Percentiles rank a stretch among this genome's conserved stretches.
Conservation (phyloP, 1,140 invertebrate genomes). For the Globodera rostochiensis region DNA sequence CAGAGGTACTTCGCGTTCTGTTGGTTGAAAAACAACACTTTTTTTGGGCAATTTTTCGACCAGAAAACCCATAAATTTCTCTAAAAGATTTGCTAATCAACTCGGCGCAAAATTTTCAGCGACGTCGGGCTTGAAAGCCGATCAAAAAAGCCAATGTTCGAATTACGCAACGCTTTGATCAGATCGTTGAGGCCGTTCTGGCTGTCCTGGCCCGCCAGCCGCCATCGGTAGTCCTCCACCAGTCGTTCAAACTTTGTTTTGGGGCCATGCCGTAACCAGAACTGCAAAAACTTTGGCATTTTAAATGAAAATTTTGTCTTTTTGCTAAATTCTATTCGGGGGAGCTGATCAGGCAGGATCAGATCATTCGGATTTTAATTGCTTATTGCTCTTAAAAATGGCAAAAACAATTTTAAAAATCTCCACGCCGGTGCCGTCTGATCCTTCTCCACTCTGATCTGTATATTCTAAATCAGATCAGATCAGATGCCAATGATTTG, state of each 20-base stretch:
- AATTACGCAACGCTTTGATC: conserved; percentile 54
- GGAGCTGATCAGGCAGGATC: too few relatives aligned
- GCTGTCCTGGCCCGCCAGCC: conserved; percentile 48
- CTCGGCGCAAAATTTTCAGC: conserved; percentile 18
- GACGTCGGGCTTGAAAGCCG: conserved; percentile 14
- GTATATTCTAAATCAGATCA: too few relatives aligned
- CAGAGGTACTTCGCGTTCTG: background rate
- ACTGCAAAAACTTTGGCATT: conserved; percentile 36
- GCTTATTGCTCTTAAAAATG: too few relatives aligned
- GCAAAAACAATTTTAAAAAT: too few relatives aligned
- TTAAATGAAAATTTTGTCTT: background rate
- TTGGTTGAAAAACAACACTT: too few relatives aligned
- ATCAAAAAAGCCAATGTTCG: conserved; percentile 55
- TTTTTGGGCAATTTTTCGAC: background rate
- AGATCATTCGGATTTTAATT: too few relatives aligned
- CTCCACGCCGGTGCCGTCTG: too few relatives aligned
- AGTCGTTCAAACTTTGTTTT: conserved; percentile 51
- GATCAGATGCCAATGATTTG: too few relatives aligned
- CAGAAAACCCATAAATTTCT: background rate
- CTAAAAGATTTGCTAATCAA: conserved; percentile 15
- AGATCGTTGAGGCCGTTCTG: conserved; percentile 53
- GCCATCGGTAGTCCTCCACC: conserved; percentile 52
- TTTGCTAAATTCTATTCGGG: background rate
- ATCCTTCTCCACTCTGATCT: too few relatives aligned
- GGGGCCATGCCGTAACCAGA: conserved; percentile 44